These are phyloP conservation scores for Pollicipes pollicipes DNA, from an alignment of 1,140 invertebrate genomes.

Conservation along the genomic window DNA sequence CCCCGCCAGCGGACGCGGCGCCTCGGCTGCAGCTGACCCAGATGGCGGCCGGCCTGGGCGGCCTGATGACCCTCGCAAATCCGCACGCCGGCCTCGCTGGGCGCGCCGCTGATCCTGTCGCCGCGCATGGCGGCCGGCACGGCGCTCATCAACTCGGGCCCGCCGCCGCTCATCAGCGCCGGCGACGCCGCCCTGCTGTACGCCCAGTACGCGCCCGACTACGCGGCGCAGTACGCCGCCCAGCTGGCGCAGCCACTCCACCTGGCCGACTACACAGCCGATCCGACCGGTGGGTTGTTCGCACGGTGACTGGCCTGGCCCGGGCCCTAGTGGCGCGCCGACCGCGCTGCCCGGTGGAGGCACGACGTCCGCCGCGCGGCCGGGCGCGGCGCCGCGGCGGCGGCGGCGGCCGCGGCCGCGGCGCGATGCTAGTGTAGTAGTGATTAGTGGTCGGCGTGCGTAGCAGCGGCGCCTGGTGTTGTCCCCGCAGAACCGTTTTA, in stretches of 20 bases:
- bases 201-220: not conserved
- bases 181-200: conserved; percentile 2
- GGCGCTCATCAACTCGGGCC: not conserved
- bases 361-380: too few species aligned
- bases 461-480: not conserved
- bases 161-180: conserved; percentile 1
- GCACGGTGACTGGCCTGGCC: not conserved
- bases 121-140: conserved; percentile 3
- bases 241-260: conserved; percentile 2
- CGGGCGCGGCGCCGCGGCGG: too few species aligned
- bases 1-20: not conserved
- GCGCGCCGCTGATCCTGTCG: not conserved
- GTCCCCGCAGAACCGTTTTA: not conserved
- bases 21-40: not conserved
- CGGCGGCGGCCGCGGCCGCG: too few species aligned
- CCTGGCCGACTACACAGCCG: not conserved
- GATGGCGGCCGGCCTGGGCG: not conserved
- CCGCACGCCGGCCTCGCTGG: not conserved
- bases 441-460: not conserved
- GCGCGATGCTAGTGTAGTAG: not conserved
- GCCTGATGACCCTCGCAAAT: not conserved
- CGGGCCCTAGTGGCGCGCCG: too few species aligned
- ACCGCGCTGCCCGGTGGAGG: too few species aligned
- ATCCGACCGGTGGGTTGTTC: conserved; percentile 5
- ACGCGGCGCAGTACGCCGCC: not conserved